phyloP scores from a whole-genome alignment of 2,113 vertebrate genomes.

The Thermophis baileyi region DNA sequence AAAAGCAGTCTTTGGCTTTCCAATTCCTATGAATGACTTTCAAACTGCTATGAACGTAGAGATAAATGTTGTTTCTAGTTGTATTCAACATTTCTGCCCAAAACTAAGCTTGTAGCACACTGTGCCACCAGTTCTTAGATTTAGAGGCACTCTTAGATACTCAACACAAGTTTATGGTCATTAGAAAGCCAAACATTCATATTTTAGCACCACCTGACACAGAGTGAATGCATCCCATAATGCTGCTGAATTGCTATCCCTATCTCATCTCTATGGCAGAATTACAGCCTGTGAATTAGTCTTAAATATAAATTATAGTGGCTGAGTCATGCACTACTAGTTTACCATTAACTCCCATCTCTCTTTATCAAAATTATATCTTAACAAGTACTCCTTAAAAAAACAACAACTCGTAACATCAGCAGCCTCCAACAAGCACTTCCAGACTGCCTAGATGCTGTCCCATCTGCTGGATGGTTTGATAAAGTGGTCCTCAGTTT shows the following conservation, averaged over 20 bases:
- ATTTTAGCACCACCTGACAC: conserved; percentile 12
- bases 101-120: conserved; percentile 33
- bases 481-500: conserved; percentile 8
- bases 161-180: conserved; percentile 35
- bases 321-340: conserved; percentile 11
- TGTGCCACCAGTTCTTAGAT: conserved; percentile 28
- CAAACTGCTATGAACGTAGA: background rate
- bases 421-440: conserved; percentile 20
- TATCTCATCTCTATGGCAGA: conserved; percentile 12
- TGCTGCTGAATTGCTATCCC: conserved; percentile 15
- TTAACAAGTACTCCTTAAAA: background rate
- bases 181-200: conserved; percentile 21
- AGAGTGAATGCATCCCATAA: background rate
- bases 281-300: conserved; percentile 21
- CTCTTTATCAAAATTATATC: background rate
- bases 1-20: background rate
- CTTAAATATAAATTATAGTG: conserved; percentile 24
- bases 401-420: background rate
- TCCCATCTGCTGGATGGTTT: conserved; percentile 8
- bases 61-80: conserved; percentile 16
- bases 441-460: conserved; percentile 8
- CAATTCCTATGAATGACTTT: background rate
- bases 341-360: background rate
- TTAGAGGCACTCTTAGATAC: conserved; percentile 1
- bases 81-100: conserved; percentile 8